These are phyloP conservation scores for Gerris lacustris DNA, from an alignment of 2,888 invertebrate genomes.

Conservation along the genomic window DNA sequence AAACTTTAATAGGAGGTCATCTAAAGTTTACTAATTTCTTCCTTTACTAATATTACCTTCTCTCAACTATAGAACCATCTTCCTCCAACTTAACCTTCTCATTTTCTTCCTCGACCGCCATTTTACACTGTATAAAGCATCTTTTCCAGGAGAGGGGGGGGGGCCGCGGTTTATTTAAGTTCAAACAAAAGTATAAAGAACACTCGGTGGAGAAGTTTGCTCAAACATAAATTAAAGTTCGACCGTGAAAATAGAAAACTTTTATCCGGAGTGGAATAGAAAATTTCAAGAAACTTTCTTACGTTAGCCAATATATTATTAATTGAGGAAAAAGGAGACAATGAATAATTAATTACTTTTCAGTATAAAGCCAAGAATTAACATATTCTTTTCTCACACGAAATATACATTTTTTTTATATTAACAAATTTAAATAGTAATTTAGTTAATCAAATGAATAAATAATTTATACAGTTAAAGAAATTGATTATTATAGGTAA, in stretches of 20 bases:
- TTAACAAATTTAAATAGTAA: too few species aligned
- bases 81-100: background rate
- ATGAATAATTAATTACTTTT: too few species aligned
- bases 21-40: slow-evolving; percentile 5
- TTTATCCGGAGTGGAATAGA: too few species aligned
- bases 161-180: background rate
- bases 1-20: slow-evolving; percentile 5
- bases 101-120: background rate
- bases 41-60: slow-evolving; percentile 1
- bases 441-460: too few species aligned
- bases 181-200: background rate
- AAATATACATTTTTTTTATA: too few species aligned
- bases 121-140: background rate
- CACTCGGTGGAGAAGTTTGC: background rate
- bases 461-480: too few species aligned
- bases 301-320: too few species aligned
- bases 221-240: background rate
- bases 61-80: background rate
- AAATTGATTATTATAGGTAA: too few species aligned
- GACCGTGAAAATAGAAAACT: background rate
- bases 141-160: background rate
- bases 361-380: too few species aligned
- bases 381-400: too few species aligned
- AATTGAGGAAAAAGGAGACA: too few species aligned
- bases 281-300: too few species aligned